These are phyloP conservation scores for Rhagonycha fulva DNA, from an alignment of 2,888 invertebrate genomes.

Conservation along the genomic window DNA sequence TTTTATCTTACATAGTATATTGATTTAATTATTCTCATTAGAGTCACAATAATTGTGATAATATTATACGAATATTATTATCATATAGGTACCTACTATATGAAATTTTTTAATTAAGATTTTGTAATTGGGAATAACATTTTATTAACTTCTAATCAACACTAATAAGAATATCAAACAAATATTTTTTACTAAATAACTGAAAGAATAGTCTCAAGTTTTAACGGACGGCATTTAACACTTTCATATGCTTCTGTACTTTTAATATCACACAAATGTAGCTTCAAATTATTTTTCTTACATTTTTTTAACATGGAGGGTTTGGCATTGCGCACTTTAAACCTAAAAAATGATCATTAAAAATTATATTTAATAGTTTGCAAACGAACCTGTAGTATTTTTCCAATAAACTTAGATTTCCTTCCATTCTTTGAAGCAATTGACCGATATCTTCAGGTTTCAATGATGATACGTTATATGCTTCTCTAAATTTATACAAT, in stretches of 20 bases:
- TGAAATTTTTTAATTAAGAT: no score
- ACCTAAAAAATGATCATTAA: neutral
- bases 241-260: neutral
- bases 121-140: no score
- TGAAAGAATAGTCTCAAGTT: neutral
- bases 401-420: constrained; percentile 48
- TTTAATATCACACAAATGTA: neutral
- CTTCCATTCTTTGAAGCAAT: constrained; percentile 50
- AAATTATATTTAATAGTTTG: neutral
- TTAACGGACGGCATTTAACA: neutral
- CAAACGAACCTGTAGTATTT: constrained; percentile 44
- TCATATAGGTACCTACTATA: no score
- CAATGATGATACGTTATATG: constrained; percentile 56
- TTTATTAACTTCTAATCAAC: no score
- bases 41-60: no score
- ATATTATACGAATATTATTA: no score
- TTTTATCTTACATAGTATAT: neutral
- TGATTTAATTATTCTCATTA: no score
- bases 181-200: neutral
- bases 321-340: neutral
- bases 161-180: no score
- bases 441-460: constrained; percentile 51
- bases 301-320: neutral
- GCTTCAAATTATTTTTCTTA: neutral
- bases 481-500: constrained; percentile 71